Evolutionary conservation across 2,888 invertebrate species (phyloP).

Genomic region (Oscheius myriophilus): DNA sequence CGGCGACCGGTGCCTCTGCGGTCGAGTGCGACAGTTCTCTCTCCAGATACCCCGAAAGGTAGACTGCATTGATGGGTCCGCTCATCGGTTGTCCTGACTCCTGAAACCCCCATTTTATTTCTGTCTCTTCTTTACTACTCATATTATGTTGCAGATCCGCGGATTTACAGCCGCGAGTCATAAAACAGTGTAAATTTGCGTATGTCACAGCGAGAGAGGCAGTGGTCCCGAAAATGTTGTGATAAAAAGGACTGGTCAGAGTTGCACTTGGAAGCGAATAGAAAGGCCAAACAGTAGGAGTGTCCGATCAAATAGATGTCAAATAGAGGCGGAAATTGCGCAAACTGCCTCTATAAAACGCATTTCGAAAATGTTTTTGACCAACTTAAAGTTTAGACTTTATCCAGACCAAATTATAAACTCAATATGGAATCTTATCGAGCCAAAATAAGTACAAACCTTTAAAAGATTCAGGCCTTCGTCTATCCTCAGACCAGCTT

Average conservation of each 20-base stretch:
- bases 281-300: constrained; percentile 4
- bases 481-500: constrained; percentile 53
- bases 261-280: too few relatives aligned
- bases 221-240: not conserved
- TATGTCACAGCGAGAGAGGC: not conserved
- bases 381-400: too few relatives aligned
- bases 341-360: too few relatives aligned
- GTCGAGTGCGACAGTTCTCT: constrained; percentile 44
- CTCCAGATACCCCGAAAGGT: constrained; percentile 53
- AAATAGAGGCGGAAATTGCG: constrained; percentile 8
- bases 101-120: constrained; percentile 15
- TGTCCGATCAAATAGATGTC: constrained; percentile 25
- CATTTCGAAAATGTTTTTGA: too few relatives aligned
- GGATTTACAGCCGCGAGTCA: constrained; percentile 16
- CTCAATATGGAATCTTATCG: too few relatives aligned
- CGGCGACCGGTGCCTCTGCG: constrained; percentile 46
- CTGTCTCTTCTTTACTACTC: not conserved
- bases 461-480: constrained; percentile 52
- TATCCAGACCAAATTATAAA: too few relatives aligned
- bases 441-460: constrained; percentile 24
- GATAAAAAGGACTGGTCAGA: too few relatives aligned
- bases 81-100: constrained; percentile 44
- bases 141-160: constrained; percentile 12
- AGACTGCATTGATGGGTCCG: constrained; percentile 47
- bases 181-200: constrained; percentile 19